A percentile compares a stretch with the other conserved stretches of the same genome.
Evolutionary conservation across 2,113 vertebrate genomes (phyloP).

Genomic region (Tiliqua scincoides): DNA sequence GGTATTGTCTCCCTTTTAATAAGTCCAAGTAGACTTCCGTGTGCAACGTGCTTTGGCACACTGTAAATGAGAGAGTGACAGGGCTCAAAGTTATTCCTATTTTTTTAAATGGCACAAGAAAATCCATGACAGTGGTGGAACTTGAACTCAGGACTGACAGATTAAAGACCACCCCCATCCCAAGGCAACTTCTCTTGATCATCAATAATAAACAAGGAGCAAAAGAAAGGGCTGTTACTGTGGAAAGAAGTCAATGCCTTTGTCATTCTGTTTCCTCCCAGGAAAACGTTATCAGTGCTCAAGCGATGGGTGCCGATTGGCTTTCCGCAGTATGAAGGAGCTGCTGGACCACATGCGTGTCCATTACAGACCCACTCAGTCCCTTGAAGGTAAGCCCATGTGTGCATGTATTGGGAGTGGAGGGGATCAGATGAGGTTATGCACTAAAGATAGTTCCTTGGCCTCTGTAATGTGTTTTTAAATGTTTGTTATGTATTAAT

Average conservation of each 20-base stretch:
- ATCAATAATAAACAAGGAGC: neutral
- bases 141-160: neutral
- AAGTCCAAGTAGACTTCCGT: neutral
- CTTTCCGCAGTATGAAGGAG: conserved; percentile 78
- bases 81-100: too few species aligned
- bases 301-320: conserved; percentile 78
- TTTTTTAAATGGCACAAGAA: too few species aligned
- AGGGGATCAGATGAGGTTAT: too few species aligned
- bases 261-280: conserved; percentile 47
- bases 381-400: conserved; percentile 76
- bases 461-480: too few species aligned
- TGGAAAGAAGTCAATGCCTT: neutral
- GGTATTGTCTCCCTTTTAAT: neutral
- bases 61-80: neutral
- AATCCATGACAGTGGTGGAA: neutral
- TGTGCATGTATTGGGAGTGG: too few species aligned
- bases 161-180: neutral
- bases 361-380: conserved; percentile 81
- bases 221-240: fast-evolving
- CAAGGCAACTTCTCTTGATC: neutral
- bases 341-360: conserved; percentile 79
- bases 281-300: conserved; percentile 80
- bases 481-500: too few species aligned
- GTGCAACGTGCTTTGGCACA: too few species aligned
- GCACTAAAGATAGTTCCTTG: too few species aligned